Base-by-base conservation (phyloP, 2,113 vertebrate genomes). In the Istiophorus platypterus region DNA sequence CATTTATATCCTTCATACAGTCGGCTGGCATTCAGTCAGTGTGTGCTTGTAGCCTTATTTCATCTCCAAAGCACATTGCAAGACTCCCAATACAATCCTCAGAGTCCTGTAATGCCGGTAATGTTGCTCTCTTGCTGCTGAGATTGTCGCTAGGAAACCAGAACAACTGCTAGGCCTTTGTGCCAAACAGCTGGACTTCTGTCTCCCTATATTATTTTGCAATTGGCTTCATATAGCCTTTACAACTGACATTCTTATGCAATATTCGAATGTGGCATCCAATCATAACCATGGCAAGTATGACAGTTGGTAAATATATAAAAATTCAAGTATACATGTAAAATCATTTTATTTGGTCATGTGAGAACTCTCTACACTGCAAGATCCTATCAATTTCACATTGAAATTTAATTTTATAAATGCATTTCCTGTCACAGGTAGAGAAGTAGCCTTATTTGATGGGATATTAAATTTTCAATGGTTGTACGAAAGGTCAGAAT, bases 71-170 rank as follows among this genome's bases (percentile, higher is more conserved):
- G 51, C 26, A 49, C 65, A 87, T 84, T 80, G 77, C 84, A 63
- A 83, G 82, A 80, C 56, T 58, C 58, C 49, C 61, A 85, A 76
- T 76, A 75, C 63, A 54, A 59, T 72, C 85, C 73, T 78, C 57
- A 22, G 88, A 76, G 76, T 69, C 76, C 68, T 54, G 72, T 86
- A 79, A 79, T 17, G 22, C 64, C 85, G 87, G 66, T 87, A 73
- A 62, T 80, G 47, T 27, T 72, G 56, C 72, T 34, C 70, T 52
- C 63, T 12, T 76, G 87, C 72, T 68, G 64, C 67, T 79, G 67
- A 70, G 80, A 63, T 51, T 14, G 78, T 85, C 63, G 80, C 86
- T 26, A 56, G 78, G 81, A 80, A 68, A 87, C 76, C 56, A 75
- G 57, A 52, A 42, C 29, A 9, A 7, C 39, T 52, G 65, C 26